Conservation (phyloP, 2,113 vertebrate species). For the Sylvilagus bachmani region DNA sequence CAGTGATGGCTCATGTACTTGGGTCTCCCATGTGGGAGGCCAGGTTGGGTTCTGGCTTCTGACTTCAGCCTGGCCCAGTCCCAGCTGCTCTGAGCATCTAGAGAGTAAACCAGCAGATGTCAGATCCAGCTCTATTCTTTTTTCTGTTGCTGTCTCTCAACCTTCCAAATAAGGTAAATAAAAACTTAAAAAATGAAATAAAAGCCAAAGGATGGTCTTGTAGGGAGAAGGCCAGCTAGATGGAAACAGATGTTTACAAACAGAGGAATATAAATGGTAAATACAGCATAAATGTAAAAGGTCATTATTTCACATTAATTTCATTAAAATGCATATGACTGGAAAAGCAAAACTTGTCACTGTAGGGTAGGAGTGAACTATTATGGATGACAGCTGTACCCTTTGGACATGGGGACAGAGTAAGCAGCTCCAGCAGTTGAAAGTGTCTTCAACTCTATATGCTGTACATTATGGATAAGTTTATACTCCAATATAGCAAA, state of each 20-base stretch:
- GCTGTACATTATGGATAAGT: neutral
- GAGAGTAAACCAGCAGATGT: too few species aligned
- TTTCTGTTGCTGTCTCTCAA: too few species aligned
- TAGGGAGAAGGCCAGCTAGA: too few species aligned
- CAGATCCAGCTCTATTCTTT: too few species aligned
- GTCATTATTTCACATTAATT: neutral
- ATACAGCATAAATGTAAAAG: neutral
- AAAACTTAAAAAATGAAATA: too few species aligned
- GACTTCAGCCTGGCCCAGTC: too few species aligned
- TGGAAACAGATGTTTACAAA: neutral
- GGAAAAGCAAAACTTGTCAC: neutral
- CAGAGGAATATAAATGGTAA: neutral
- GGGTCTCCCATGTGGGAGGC: too few species aligned
- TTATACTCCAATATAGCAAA: constrained; percentile 1
- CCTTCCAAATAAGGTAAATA: too few species aligned
- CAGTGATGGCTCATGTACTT: too few species aligned
- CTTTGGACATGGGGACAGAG: neutral
- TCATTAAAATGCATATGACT: neutral
- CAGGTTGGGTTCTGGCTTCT: too few species aligned
- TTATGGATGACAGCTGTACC: neutral
- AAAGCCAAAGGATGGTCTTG: too few species aligned
- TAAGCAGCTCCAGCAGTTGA: neutral
- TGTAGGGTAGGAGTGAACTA: neutral
- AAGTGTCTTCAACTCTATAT: neutral
- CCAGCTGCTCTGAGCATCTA: too few species aligned